Base-by-base conservation (phyloP, 2,113 vertebrate genomes). In the Neolamprologus sp. region DNA sequence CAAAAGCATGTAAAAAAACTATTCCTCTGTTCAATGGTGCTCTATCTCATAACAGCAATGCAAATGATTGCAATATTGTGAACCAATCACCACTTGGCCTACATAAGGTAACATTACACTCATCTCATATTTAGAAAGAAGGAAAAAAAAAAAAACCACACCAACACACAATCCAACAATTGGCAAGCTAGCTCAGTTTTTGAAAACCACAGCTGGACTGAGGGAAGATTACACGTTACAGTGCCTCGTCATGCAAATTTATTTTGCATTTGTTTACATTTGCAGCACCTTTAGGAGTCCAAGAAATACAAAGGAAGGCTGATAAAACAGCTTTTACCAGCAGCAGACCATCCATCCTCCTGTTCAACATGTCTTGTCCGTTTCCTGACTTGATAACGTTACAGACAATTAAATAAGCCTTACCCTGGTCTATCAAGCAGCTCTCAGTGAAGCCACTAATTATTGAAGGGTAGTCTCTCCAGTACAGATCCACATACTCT, bases 401-500 rank as follows among this genome's bases (percentile, higher is more conserved):
- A 87, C 28, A 81, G 80, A 73, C 51, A 14, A 63, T 82, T 21
- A 71, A 68, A 40, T 5, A 40, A 8, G 51, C 89, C 97, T 96
- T 96, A 99, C 98, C 96, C 92, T 97, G 97, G 91, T 98, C 98
- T 80, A 98, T 96, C 80, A 96, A 37, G 82, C 97, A 98, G 19
- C 95, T 95, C 83, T 99, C 97, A 47, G 92, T 96, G 91, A 97
- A 97, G 79, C 95, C 95, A 94, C 96, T 98, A 28, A 98, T 97
- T 91, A 99, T 96, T 28, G 96, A 95, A 87, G 99, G 98, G 91
- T 97, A 98, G 92, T 99, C 98, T 95, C 98, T 97, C 96, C 97
- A 99, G 96, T 99, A 99, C 84, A 98, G 97, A 95, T 99, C 98
- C 86, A 98, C 92, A 35, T 99, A 99, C 84, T 97, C 93, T 13